Conservation (phyloP, 2,113 vertebrate genomes). For the Clarias gariepinus region DNA sequence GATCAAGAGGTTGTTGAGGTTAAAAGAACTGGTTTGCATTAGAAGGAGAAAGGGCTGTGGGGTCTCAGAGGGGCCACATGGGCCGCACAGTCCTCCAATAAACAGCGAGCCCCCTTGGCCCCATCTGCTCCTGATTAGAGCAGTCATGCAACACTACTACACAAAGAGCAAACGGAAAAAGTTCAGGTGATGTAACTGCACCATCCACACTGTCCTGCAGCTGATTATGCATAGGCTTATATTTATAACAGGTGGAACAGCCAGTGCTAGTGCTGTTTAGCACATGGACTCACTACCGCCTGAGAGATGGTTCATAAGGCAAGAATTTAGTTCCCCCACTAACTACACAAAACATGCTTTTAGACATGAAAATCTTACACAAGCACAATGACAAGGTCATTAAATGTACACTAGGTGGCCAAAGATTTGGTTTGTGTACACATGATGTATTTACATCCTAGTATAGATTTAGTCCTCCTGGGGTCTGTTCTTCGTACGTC, state of each 20-base stretch:
- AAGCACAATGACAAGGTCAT: neutral
- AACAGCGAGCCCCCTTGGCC: conserved; percentile 40
- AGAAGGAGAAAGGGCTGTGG: conserved; percentile 39
- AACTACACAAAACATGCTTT: neutral
- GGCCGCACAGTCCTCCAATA: conserved; percentile 24
- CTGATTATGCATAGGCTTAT: conserved; percentile 34
- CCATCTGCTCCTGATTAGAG: conserved; percentile 65
- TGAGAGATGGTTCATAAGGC: neutral
- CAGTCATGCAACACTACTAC: conserved; percentile 59
- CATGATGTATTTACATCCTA: neutral
- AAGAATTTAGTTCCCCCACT: neutral
- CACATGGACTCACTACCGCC: neutral
- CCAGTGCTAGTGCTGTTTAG: neutral
- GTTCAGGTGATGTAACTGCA: conserved; percentile 57
- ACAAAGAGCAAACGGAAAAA: conserved; percentile 43
- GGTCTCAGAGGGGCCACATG: conserved; percentile 28
- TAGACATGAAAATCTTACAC: neutral
- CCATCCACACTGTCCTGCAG: conserved; percentile 46
- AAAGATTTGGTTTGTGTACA: neutral
- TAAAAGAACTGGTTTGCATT: conserved; percentile 48
- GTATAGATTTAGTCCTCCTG: neutral
- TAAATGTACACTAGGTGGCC: neutral
- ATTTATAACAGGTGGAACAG: conserved; percentile 50
- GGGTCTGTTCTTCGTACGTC: too few relatives aligned
- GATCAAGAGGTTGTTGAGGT: conserved; percentile 45